phyloP scores from a whole-genome alignment of 2,113 vertebrate species.

The Trinectes maculatus region DNA sequence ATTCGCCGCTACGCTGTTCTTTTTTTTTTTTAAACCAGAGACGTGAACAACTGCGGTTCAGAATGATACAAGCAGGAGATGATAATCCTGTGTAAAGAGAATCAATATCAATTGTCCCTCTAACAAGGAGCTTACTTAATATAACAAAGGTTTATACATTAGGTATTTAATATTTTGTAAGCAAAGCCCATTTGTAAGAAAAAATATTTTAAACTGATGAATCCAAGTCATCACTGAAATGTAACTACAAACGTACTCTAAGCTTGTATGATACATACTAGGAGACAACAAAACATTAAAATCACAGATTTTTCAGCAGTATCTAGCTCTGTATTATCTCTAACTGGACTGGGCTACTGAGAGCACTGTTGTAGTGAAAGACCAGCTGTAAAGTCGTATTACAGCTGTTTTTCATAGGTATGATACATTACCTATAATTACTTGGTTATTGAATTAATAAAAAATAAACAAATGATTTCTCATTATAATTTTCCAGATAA shows the following conservation, averaged over 20 bases:
- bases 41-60: slow-evolving; percentile 21
- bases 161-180: slow-evolving; percentile 19
- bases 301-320: slow-evolving; percentile 4
- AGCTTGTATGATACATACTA: background rate
- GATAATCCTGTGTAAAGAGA: slow-evolving; percentile 4
- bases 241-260: background rate
- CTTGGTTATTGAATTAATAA: slow-evolving; percentile 5
- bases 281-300: background rate
- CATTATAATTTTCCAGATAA: background rate
- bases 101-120: background rate
- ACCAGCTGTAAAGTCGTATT: slow-evolving; percentile 20
- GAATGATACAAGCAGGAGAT: slow-evolving; percentile 10
- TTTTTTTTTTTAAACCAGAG: slow-evolving; percentile 29
- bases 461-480: background rate
- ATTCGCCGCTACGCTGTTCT: slow-evolving; percentile 39
- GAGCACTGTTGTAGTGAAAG: slow-evolving; percentile 23
- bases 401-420: background rate
- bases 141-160: background rate
- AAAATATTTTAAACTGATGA: slow-evolving; percentile 18
- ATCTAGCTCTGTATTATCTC: background rate
- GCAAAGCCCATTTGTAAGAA: background rate
- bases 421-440: slow-evolving; percentile 14
- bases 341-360: background rate
- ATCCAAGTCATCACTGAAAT: background rate
- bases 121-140: slow-evolving; percentile 15